Evolutionary conservation across 2,888 invertebrate genomes (phyloP).

Genomic region (Globia sparganii): DNA sequence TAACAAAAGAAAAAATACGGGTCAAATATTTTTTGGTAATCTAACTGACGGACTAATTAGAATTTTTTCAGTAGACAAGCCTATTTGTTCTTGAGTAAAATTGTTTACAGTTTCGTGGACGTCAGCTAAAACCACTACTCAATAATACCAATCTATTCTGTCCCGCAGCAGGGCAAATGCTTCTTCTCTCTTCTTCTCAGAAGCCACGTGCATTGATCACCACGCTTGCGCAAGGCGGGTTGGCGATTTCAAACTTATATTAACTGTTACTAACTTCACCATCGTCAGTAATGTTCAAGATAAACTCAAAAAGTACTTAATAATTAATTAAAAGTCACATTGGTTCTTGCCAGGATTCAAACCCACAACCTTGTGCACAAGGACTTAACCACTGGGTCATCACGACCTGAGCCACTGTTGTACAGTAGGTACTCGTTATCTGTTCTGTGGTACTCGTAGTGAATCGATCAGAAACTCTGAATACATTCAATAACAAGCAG

Average conservation of each 20-base stretch:
- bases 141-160: neutral
- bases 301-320: neutral
- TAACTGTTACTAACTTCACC: too few relatives aligned
- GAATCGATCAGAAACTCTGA: neutral
- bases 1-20: too few relatives aligned
- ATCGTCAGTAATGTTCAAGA: neutral
- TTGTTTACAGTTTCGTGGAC: too few relatives aligned
- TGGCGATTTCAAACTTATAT: neutral
- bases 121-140: too few relatives aligned
- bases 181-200: neutral
- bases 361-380: neutral
- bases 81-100: too few relatives aligned
- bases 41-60: too few relatives aligned
- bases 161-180: neutral
- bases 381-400: neutral
- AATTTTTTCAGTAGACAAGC: too few relatives aligned
- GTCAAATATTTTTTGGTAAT: too few relatives aligned
- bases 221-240: neutral
- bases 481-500: neutral
- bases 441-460: too few relatives aligned
- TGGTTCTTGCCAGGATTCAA: neutral
- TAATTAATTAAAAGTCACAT: neutral
- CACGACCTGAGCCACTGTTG: neutral
- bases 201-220: neutral
- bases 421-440: too few relatives aligned